Base-by-base conservation (phyloP, 2,113 vertebrate species). In the Neolamprologus tretocephalus region DNA sequence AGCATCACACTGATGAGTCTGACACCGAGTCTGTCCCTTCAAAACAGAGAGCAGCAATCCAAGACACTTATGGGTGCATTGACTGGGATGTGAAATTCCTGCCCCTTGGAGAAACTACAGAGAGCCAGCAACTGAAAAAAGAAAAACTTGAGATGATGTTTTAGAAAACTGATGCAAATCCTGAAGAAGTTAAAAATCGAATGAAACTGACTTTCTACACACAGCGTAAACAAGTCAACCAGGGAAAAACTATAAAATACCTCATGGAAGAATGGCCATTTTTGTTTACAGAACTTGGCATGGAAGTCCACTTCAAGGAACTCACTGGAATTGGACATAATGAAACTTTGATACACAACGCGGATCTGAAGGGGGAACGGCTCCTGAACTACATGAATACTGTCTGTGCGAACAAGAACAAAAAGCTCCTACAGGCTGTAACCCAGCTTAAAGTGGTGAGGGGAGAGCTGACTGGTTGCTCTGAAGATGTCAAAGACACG, bases 311-410 rank as follows among this genome's bases (percentile, higher is more conserved):
- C 16, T 49, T 49, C 47, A 19, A 49, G 47, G 47, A 19, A 19
- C 47, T 49, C 47, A 19, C 16, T 49, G 47, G 47, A 19, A 5
- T 49, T 17, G 47, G 16, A 49, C 47, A 8, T 49, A 49, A 49
- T 0, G 4, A 0, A 49, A 19, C 47, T 49, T 49, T 49, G 8
- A 49, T 49, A 49, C 8, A 8, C 16, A 49, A 49, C 0, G 4
- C 31, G 57, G 89, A 91, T 53, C 26, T 53, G 26, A 88, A 83
- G 47, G 86, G 84, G 12, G 89, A 88, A 87, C 2, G 1, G 2
- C 88, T 90, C 35, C 61, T 94, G 5, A 79, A 89, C 80, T 90
- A 89, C 81, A 42, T 90, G 71, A 80, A 85, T 28, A 82, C 66
- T 3, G 68, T 83, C 33, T 35, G 23, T 86, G 83, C 53, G 0